A percentile compares a stretch with the other conserved stretches of the same genome.
Evolutionary conservation across 2,888 invertebrate genomes (phyloP).

Genomic region (Boloria euphrosyne): DNA sequence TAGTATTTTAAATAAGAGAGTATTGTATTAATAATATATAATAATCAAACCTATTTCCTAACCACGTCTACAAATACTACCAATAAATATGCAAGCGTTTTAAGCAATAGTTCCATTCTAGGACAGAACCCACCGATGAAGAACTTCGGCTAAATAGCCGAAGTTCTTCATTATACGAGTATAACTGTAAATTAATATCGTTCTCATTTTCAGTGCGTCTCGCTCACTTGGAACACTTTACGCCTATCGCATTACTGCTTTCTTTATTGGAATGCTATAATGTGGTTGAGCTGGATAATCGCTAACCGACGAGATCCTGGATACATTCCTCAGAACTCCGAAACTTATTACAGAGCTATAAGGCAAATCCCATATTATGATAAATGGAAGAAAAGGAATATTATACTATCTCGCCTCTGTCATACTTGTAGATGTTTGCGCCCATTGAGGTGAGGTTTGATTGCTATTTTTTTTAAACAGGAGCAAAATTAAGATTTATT

Average conservation of each 20-base stretch:
- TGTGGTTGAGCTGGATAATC: constrained; percentile 96
- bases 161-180: no score
- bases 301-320: constrained; percentile 95
- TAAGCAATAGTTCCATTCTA: no score
- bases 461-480: constrained; percentile 21
- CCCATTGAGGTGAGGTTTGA: constrained; percentile 83
- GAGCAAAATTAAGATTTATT: no score
- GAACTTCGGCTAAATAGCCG: no score
- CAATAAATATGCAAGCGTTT: no score
- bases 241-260: constrained; percentile 94
- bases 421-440: constrained; percentile 95
- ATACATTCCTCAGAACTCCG: constrained; percentile 93
- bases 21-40: no score
- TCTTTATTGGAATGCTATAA: constrained; percentile 93
- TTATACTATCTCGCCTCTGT: constrained; percentile 90
- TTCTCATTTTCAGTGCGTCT: constrained; percentile 85
- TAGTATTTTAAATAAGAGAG: background rate
- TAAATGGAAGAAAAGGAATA: constrained; percentile 94
- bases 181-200: background rate
- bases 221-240: constrained; percentile 94
- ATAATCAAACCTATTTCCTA: no score
- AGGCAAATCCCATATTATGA: constrained; percentile 96
- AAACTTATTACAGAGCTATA: constrained; percentile 94
- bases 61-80: no score
- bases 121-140: no score